A percentile compares a stretch with the other conserved stretches of the same genome.
phyloP scores from a whole-genome alignment of 1,140 invertebrate genomes.

The Hycleus cichorii region DNA sequence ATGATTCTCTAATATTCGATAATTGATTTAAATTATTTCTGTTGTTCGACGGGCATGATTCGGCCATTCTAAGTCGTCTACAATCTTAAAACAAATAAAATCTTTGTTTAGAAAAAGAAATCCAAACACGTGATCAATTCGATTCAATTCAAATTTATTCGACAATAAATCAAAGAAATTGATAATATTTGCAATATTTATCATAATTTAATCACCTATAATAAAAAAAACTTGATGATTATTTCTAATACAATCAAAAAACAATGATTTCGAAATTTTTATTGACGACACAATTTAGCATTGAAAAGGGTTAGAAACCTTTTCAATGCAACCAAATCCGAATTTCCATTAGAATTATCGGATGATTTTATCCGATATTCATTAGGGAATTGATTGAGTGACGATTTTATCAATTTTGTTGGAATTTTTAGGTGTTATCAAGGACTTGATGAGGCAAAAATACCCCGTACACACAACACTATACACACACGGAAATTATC shows the following conservation, averaged over 20 bases:
- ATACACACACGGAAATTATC: no score
- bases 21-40: constrained; percentile 20
- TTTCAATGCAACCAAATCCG: not conserved
- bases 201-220: not conserved
- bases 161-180: no score
- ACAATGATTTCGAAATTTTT: not conserved
- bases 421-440: no score
- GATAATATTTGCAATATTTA: no score
- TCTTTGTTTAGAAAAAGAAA: no score
- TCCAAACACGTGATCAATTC: no score
- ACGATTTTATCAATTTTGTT: no score
- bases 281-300: not conserved
- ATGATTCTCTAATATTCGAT: constrained; percentile 14
- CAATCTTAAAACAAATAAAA: constrained; percentile 2
- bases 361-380: no score
- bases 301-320: not conserved
- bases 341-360: not conserved
- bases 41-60: constrained; percentile 33
- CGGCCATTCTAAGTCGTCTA: constrained; percentile 38
- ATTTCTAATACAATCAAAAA: not conserved
- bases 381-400: no score
- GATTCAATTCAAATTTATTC: no score
- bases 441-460: no score
- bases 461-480: no score
- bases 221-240: not conserved